Evolutionary conservation across 1,140 invertebrate genomes (phyloP).

Genomic region (Gonioctena quinquepunctata): DNA sequence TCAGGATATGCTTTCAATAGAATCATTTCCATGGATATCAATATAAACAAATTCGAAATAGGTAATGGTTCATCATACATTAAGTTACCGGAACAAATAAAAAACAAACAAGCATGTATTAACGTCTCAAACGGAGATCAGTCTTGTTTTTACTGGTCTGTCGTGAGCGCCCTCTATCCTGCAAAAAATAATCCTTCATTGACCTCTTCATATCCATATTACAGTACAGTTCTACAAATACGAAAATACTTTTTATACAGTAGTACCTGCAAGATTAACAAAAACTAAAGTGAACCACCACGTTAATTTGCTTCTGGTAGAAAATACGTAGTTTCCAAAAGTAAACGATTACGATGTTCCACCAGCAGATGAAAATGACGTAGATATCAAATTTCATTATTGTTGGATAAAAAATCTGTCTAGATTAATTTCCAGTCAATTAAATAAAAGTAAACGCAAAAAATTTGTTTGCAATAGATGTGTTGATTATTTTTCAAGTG

Average conservation of each 20-base stretch:
- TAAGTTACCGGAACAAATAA: constrained; percentile 44
- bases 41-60: constrained; percentile 41
- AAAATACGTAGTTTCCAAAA: constrained; percentile 31
- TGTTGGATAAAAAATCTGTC: constrained; percentile 45
- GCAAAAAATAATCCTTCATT: constrained; percentile 29
- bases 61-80: constrained; percentile 44
- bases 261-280: constrained; percentile 24
- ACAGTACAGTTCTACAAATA: constrained; percentile 50
- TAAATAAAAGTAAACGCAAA: constrained; percentile 35
- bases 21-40: constrained; percentile 16
- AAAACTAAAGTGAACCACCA: constrained; percentile 30
- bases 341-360: constrained; percentile 23
- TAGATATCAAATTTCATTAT: constrained; percentile 41
- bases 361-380: constrained; percentile 4
- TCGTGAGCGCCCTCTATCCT: constrained; percentile 49
- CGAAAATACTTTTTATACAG: constrained; percentile 15
- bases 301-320: constrained; percentile 41
- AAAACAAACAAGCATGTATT: constrained; percentile 46
- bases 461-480: constrained; percentile 48
- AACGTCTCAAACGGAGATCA: constrained; percentile 54
- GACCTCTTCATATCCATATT: constrained; percentile 44
- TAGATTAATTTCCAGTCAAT: constrained; percentile 37
- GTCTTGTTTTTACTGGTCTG: constrained; percentile 50
- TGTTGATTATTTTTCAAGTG: constrained; percentile 40
- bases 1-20: constrained; percentile 17